Percentiles rank a stretch among this genome's conserved stretches.
These are phyloP conservation scores for Cynopterus brachyotis DNA, from an alignment of 2,113 vertebrate species.

Conservation along the genomic window DNA sequence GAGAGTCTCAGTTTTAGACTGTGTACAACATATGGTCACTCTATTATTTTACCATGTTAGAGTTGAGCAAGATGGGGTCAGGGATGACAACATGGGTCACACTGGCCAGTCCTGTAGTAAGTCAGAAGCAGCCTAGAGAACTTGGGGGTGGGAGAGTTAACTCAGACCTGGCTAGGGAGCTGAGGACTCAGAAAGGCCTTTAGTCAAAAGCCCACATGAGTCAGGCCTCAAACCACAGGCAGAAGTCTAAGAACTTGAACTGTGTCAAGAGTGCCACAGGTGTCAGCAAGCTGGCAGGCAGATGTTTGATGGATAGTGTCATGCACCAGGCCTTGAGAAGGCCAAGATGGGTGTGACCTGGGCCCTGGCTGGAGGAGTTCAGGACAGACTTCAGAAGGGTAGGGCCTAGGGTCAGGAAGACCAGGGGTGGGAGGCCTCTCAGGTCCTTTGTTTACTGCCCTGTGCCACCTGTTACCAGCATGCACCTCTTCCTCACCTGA, in stretches of 20 bases:
- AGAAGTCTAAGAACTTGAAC: not conserved
- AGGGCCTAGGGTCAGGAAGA: not conserved
- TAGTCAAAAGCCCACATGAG: not conserved
- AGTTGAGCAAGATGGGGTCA: not conserved
- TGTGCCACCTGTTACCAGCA: not conserved
- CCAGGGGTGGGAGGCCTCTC: not conserved
- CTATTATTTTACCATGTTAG: not conserved
- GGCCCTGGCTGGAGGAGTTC: not conserved
- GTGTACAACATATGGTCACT: not conserved
- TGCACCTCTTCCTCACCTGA: too few species aligned
- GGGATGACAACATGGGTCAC: not conserved
- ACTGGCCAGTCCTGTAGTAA: not conserved
- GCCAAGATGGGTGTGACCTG: not conserved
- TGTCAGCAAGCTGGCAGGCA: not conserved
- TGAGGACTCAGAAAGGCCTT: not conserved
- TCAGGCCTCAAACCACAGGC: not conserved
- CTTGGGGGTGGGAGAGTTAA: not conserved
- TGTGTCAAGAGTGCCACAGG: too few species aligned
- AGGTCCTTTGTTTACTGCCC: not conserved
- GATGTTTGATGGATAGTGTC: not conserved
- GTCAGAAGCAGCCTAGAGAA: not conserved
- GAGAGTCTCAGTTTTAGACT: not conserved
- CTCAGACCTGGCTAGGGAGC: not conserved
- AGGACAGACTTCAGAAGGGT: not conserved
- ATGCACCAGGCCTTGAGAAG: not conserved